Evolutionary conservation across 23 tunicate species (phyloP).

Genomic region (Styela clava): DNA sequence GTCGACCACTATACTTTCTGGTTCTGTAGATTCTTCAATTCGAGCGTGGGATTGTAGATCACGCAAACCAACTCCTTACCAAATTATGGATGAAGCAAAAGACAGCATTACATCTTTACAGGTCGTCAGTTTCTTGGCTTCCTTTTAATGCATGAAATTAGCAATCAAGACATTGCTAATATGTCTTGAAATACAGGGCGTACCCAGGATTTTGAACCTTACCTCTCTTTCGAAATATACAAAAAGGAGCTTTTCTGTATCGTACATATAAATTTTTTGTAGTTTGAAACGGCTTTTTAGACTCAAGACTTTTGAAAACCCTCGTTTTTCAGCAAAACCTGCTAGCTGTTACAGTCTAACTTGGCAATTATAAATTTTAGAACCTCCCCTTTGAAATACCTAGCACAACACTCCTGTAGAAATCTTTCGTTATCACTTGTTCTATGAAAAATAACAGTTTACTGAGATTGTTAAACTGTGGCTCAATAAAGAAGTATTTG

Average conservation of each 20-base stretch:
- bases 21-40: constrained; percentile 88
- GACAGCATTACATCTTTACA: constrained; percentile 82
- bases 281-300: too few species aligned
- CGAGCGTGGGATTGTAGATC: constrained; percentile 97
- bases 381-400: too few species aligned
- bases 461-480: too few species aligned
- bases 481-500: too few species aligned
- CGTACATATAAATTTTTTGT: background rate
- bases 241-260: background rate
- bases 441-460: too few species aligned
- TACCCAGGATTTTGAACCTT: background rate
- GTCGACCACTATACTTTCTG: constrained; percentile 83
- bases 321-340: too few species aligned
- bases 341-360: too few species aligned
- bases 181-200: constrained; percentile 16
- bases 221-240: background rate
- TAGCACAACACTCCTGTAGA: too few species aligned
- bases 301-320: too few species aligned
- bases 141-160: background rate
- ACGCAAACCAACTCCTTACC: constrained; percentile 58
- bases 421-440: too few species aligned
- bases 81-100: constrained; percentile 90
- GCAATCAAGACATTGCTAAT: background rate
- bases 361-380: too few species aligned
- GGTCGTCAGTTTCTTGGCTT: constrained; percentile 25